Conservation (phyloP, 2,113 vertebrate species). For the Corythornis cristatus region DNA sequence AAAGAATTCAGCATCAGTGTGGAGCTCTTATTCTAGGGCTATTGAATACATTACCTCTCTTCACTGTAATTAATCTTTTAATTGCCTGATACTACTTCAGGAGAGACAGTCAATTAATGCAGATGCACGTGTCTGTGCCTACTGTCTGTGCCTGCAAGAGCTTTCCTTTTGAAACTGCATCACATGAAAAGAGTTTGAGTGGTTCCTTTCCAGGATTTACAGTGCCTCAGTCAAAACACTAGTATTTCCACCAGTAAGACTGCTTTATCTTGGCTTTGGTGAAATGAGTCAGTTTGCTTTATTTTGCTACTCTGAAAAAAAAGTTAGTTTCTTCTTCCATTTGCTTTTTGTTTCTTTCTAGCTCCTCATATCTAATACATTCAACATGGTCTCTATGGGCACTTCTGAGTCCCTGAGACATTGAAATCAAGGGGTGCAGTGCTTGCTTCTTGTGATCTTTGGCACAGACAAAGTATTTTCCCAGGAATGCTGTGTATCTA, state of each 20-base stretch:
- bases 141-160: background rate
- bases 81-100: background rate
- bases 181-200: background rate
- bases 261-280: background rate
- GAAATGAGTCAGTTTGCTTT: background rate
- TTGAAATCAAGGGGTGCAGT: background rate
- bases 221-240: background rate
- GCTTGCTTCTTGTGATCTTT: background rate
- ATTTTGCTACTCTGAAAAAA: background rate
- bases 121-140: background rate
- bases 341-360: background rate
- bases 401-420: background rate
- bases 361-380: background rate
- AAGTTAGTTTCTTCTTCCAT: background rate
- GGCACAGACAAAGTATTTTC: background rate
- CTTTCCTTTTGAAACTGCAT: background rate
- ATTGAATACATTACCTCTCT: constrained; percentile 24
- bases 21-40: background rate
- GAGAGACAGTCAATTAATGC: constrained; percentile 23
- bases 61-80: constrained; percentile 56
- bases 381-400: background rate
- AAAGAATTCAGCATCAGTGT: background rate
- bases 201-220: background rate
- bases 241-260: background rate
- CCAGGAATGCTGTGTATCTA: background rate